Base-by-base conservation (phyloP, 2,797 vertebrate genomes). In the Geotria australis region DNA sequence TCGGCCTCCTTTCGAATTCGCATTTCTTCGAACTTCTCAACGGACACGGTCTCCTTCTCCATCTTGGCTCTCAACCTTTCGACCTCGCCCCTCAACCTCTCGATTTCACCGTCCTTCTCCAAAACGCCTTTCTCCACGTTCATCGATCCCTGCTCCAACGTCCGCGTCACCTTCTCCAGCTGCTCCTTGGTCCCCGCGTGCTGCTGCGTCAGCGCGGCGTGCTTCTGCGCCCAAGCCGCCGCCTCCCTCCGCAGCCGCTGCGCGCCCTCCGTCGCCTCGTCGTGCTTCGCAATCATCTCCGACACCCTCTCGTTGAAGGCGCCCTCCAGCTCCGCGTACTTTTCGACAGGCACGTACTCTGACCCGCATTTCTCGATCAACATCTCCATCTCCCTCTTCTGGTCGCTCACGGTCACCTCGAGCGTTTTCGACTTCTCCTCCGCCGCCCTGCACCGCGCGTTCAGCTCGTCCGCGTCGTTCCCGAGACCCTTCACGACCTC, bases 341-440 rank as follows among this genome's bases (percentile, higher is more conserved):
- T 55, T 8, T 55, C 51, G n/a, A n/a, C 9, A 24, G 51, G n/a
- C n/a, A 55, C 51, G 24, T 55, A 55, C 15, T 55, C 51, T 9
- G 51, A n/a, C 15, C n/a, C 63, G 58, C 66, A 70, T 63, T 69
- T 76, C 15, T 72, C 73, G 3, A 62, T 67, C 65, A 74, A 68
- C n/a, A 78, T 71, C n/a, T 66, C 56, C 59, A 93, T 61, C 61
- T 73, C 75, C 0, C 62, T 69, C 3, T 63, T 72, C 7, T 95
- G 55, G 6, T 80, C 78, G 57, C 68, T 68, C 62, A 83, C 62
- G 0, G 66, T 64, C 14, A 65, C 63, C 9, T 73, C 73, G 12
- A 80, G 77, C 45, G 68, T 67, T 47, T 65, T 73, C 24, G 89
- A 80, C 38, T 74, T 78, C 57, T 84, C 83, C 65, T 82, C 8